Base-by-base conservation (phyloP, 1,140 invertebrate species). In the Hylaeus volcanicus region DNA sequence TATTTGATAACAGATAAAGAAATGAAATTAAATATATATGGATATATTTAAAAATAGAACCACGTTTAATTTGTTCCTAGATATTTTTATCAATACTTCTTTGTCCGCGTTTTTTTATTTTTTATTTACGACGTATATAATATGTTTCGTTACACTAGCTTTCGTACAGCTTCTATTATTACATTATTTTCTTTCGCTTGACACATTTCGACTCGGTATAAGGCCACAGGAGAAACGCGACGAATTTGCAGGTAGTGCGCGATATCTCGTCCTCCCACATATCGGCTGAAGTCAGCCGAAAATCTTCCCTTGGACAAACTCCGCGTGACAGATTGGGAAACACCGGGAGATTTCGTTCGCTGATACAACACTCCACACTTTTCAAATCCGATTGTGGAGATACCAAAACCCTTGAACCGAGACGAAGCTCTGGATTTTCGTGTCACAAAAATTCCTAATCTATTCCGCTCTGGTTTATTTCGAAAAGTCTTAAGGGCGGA, bases 341-440 rank as follows among this genome's bases (percentile, higher is more conserved):
- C 26, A 81, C 80, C 72, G 63, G 41, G 74, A 88, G 82, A 88
- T 88, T 88, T 87, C 69, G 68, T 81, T 87, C 63, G 64, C 55
- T 58, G 83, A 85, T 90, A 90, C 89, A 91, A 72, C 89, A 85
- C 88, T 91, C 87, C 84, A 90, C 90, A 91, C 90, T 91, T 78
- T 76, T 82, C 82, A 85, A 88, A 90, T 90, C 89, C 89, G 87
- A 90, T 89, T 74, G 58, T 26, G 9, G 69, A 61, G 76, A 66
- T 51, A 51, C 51, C 70, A 74, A 61, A 68, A 79, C 68, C 76
- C 73, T 76, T 48, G 48, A 53, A 75, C 60, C 63, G 61, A 68
- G 78, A 74, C 55, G 61, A 63, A 71, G 66, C 68, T 81, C 61
- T 55, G 48, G 43, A 65, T 61, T 45, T 65, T 51, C 45, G 39